Evolutionary conservation across 2,797 vertebrate genomes (phyloP), one percentile per base, ranked within the genome.

Genomic region (Pipistrellus pipistrellus): DNA sequence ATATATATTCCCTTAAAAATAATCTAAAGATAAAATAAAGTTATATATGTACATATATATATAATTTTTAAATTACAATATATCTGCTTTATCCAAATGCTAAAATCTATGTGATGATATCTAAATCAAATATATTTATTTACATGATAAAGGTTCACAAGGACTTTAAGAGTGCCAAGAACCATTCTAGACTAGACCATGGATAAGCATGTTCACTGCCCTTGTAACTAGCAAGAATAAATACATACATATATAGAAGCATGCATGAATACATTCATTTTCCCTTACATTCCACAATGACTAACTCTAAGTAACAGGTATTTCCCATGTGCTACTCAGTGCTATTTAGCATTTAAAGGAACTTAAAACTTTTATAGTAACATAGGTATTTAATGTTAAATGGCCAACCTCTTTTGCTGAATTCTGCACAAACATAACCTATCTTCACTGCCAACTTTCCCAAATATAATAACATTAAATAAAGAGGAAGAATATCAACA

Each of bases 21-120:
- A 87, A 73, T 78, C 13, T 51, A 57, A 71, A 59, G 53, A 77
- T 78, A 30, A 71, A 84, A 90, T 62, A 85, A 90, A 85, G 57
- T 55, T 59, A 59, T 30, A 73, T 9, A 44, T 27, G 72, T 41
- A 20, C 15, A 81, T 20, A 81, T 8, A 44, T 41, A 80, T 41
- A 18, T 71, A 78, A 93, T 86, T 77, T 41, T 30, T 35, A 85
- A 72, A 69, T 71, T 27, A 81, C 2, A 57, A 55, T 41, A 18
- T 35, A 78, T 46, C 46, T 72, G 32, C 27, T 64, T 77, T 78
- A 77, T 78, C n/a, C 53, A 77, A 89, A 88, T 25, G 72, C 32
- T 89, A 51, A 82, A 48, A 27, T 78, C 64, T 51, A 38, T 27
- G 13, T 48, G n/a, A 76, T 71, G 27, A 23, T 44, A 53, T 17